Conservation (phyloP, 2,888 invertebrate species). For the Agrilus mali region DNA sequence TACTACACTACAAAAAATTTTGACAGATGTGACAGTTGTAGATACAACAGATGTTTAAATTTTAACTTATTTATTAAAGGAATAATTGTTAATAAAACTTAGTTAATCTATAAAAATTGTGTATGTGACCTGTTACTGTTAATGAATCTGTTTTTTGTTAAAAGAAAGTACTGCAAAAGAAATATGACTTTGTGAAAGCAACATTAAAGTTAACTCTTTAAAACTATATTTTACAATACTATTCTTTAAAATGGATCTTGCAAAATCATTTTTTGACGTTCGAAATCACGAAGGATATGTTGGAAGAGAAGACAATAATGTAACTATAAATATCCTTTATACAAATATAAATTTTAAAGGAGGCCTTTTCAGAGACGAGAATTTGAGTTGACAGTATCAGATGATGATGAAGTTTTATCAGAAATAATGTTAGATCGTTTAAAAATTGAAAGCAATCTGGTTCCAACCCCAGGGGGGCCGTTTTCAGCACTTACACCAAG, state of each 20-base stretch:
- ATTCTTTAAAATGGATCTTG: conserved; percentile 63
- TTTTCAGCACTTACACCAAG: conserved; percentile 91
- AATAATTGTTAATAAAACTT: too few species aligned
- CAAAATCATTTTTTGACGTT: conserved; percentile 78
- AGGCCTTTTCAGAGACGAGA: conserved; percentile 46
- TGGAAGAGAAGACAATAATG: conserved; percentile 69
- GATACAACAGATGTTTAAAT: too few species aligned
- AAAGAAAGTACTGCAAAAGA: too few species aligned
- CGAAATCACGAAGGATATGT: conserved; percentile 84
- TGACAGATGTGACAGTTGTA: too few species aligned
- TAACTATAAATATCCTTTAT: conserved; percentile 29
- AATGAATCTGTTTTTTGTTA: too few species aligned
- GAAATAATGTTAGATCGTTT: conserved; percentile 56
- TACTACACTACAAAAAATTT: too few species aligned
- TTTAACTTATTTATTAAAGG: too few species aligned
- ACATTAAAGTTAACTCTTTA: too few species aligned
- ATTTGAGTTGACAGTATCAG: conserved; percentile 64
- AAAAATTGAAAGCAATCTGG: conserved; percentile 55
- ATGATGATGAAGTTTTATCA: conserved; percentile 47
- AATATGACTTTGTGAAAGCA: too few species aligned
- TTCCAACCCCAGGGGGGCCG: conserved; percentile 75
- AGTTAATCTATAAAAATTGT: too few species aligned
- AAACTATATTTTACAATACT: too few species aligned
- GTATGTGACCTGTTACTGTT: too few species aligned
- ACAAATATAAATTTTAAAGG: background rate